These are phyloP conservation scores for Penaeus vannamei DNA, from an alignment of 1,140 invertebrate species.

Conservation along the genomic window DNA sequence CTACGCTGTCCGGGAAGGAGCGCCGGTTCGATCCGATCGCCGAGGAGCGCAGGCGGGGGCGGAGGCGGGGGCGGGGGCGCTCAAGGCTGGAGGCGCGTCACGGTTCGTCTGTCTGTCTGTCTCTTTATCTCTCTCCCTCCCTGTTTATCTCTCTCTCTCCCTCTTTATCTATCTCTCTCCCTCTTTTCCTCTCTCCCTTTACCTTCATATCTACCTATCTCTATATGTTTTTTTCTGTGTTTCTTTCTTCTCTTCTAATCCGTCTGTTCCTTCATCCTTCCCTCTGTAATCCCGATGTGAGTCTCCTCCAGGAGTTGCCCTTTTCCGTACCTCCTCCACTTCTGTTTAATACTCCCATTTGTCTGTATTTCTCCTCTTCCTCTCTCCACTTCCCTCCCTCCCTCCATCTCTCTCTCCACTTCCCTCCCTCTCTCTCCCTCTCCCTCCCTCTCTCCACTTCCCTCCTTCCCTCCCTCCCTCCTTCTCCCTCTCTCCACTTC, in stretches of 20 bases:
- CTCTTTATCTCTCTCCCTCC: too few species aligned
- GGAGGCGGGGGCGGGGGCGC: too few species aligned
- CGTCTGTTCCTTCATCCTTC: background rate
- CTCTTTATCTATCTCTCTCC: background rate
- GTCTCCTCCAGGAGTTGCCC: background rate
- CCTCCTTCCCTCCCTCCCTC: too few species aligned
- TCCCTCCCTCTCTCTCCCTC: constrained; percentile 43
- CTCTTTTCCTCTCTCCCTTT: too few species aligned
- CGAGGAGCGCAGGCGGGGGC: too few species aligned
- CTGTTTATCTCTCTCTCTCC: too few species aligned
- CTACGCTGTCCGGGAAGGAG: too few species aligned
- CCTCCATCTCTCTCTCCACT: constrained; percentile 39
- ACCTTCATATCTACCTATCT: background rate
- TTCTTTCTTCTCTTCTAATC: background rate
- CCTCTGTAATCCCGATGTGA: background rate
- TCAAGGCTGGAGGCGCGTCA: too few species aligned
- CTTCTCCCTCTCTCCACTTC: background rate
- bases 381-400: background rate
- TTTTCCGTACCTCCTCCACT: background rate
- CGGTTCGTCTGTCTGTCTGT: too few species aligned
- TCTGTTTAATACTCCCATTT: background rate
- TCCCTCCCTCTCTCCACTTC: constrained; percentile 23
- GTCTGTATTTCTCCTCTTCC: background rate
- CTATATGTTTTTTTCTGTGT: too few species aligned
- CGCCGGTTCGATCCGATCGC: too few species aligned